Base-by-base conservation (phyloP, 2,797 vertebrate species). In the Sebastes jordani region DNA sequence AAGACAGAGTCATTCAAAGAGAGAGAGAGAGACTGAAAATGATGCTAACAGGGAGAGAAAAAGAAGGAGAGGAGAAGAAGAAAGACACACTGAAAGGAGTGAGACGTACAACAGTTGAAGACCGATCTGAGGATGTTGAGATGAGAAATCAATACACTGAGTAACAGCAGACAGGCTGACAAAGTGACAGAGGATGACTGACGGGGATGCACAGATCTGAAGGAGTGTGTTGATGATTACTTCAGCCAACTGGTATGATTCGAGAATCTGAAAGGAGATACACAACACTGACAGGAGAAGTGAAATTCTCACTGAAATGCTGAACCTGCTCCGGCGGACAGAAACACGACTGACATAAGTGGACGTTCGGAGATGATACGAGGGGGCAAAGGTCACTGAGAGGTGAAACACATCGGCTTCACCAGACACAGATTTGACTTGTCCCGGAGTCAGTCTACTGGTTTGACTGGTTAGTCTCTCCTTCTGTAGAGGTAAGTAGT, bases 401-500 rank as follows among this genome's bases (percentile, higher is more conserved):
- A 67, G 61, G 16, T 59, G 32, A 82, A n/a, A 78, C 55, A 29
- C 25, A n/a, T 10, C 27, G 63, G 29, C 76, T 68, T 82, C 36
- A 78, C 56, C 58, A 67, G 36, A 66, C 3, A 56, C 61, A 63
- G 36, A 58, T 61, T 25, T 80, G 20, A 83, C 20, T 49, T 46
- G 11, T 46, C 20, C 5, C 7, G 25, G 5, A 23, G 34, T 76
- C 49, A 6, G 56, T 54, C 55, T 27, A 4, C 42, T 60, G 61
- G 9, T 63, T 64, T 56, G 32, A 64, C 62, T 23, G 69, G 34
- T 29, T 30, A 9, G 29, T 74, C 6, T 32, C 25, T 58, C 2
- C 3, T 71, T 61, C 59, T 76, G 22, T 30, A 3, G 25, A 76
- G 88, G 90, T 91, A 85, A 84, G 90, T 75, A 46, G 23, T 63